Conservation (phyloP, 2,113 vertebrate genomes). For the Oenanthe oenanthe region DNA sequence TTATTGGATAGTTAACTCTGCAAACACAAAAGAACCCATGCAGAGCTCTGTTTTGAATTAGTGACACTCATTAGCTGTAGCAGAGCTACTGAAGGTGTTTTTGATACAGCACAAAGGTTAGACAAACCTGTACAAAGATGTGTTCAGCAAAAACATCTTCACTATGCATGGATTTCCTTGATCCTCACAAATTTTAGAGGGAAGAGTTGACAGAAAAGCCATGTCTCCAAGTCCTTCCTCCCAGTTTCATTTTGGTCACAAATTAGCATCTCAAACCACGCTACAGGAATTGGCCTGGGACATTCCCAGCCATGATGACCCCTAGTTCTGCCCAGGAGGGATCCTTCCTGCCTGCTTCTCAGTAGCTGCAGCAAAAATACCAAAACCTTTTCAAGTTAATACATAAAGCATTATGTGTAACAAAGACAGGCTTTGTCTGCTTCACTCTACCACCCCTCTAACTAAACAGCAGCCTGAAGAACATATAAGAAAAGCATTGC, state of each 20-base stretch:
- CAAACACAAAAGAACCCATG: constrained; percentile 33
- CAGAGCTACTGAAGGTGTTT: neutral
- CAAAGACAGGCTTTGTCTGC: constrained; percentile 60
- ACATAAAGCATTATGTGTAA: constrained; percentile 1
- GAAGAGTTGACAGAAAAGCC: neutral
- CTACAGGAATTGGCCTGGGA: accelerated
- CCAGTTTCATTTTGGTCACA: neutral
- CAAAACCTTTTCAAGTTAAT: constrained; percentile 1
- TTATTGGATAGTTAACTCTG: constrained; percentile 2
- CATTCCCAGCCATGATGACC: neutral
- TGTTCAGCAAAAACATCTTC: neutral
- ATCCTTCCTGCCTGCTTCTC: neutral
- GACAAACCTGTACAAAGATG: neutral
- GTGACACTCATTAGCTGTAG: constrained; percentile 32
- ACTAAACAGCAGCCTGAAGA: constrained; percentile 55
- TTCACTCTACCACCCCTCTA: constrained; percentile 54
- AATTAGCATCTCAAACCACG: neutral
- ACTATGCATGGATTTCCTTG: neutral
- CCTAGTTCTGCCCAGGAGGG: neutral
- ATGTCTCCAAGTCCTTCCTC: neutral
- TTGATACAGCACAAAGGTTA: neutral
- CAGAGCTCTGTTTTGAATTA: neutral
- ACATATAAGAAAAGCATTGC: constrained; percentile 14
- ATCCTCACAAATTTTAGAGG: neutral
- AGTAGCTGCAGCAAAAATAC: neutral